phyloP scores from a whole-genome alignment of 2,888 invertebrate species.

The Aleiodes leptofemur region DNA sequence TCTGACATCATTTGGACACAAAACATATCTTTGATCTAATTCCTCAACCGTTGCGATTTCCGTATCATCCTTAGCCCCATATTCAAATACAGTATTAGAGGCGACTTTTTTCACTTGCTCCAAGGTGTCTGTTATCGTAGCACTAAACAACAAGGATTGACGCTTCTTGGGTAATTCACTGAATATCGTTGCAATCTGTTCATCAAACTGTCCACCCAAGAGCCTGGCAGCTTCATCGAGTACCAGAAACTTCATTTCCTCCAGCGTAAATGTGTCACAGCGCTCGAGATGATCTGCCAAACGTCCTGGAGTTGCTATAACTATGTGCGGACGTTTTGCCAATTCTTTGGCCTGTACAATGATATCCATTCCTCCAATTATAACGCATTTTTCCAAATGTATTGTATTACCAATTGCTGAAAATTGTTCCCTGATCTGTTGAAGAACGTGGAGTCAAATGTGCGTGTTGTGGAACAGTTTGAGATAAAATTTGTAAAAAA shows the following conservation, averaged over 20 bases:
- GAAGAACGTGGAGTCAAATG: conserved; percentile 43
- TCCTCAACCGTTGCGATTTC: conserved; percentile 90
- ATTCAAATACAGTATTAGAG: conserved; percentile 78
- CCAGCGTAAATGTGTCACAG: conserved; percentile 88
- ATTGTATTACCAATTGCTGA: conserved; percentile 92
- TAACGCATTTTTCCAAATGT: conserved; percentile 87
- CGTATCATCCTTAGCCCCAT: conserved; percentile 79
- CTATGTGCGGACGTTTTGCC: conserved; percentile 91
- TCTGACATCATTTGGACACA: conserved; percentile 93
- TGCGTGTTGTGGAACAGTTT: not conserved
- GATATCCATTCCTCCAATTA: conserved; percentile 98
- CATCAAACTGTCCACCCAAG: conserved; percentile 88
- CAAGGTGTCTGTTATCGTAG: conserved; percentile 93
- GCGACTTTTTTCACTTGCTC: conserved; percentile 82
- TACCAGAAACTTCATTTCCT: conserved; percentile 89
- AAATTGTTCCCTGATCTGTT: conserved; percentile 96
- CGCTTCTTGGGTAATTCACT: conserved; percentile 84
- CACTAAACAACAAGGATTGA: conserved; percentile 95
- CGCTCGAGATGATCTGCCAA: conserved; percentile 94
- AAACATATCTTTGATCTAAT: conserved; percentile 92
- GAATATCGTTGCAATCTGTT: conserved; percentile 88
- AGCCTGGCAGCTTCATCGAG: conserved; percentile 97
- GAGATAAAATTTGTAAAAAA: not conserved
- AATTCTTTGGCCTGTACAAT: conserved; percentile 91
- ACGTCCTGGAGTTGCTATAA: conserved; percentile 97